Conservation (phyloP, 2,113 vertebrate genomes). For the Antechinus stuartii region DNA sequence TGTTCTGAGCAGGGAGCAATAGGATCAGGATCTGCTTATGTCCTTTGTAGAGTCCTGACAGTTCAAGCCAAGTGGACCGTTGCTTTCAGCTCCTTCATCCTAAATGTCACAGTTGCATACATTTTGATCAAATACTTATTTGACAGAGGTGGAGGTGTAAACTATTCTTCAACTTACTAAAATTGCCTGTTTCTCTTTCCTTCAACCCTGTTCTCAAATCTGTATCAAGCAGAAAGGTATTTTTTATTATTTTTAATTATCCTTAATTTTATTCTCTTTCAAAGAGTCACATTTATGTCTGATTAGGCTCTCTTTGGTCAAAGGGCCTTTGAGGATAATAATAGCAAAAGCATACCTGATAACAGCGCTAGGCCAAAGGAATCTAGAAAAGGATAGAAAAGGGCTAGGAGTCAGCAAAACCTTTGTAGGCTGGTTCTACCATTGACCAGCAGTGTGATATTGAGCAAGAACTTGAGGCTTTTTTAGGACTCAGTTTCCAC, state of each 20-base stretch:
- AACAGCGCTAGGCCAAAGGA: background rate
- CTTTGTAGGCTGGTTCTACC: background rate
- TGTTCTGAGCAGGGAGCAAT: background rate
- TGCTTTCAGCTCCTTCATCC: background rate
- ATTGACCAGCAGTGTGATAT: background rate
- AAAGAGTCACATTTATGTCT: background rate
- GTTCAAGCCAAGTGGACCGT: accelerated
- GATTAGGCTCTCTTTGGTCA: background rate
- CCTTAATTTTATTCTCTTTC: slow-evolving; percentile 20
- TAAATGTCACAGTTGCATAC: accelerated
- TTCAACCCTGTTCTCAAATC: slow-evolving; percentile 9
- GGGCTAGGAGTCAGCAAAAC: background rate
- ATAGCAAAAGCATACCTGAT: background rate
- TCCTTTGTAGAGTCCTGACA: background rate
- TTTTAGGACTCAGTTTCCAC: background rate
- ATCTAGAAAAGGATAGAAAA: background rate
- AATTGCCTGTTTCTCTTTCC: slow-evolving; percentile 33
- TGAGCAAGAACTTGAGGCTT: background rate
- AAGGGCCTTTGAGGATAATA: background rate
- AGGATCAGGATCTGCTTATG: background rate
- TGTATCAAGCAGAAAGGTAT: background rate
- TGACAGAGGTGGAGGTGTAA: background rate
- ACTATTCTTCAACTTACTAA: slow-evolving; percentile 9
- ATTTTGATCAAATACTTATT: slow-evolving; percentile 11
- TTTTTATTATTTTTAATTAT: slow-evolving; percentile 13